These are phyloP conservation scores for Frankliniella intonsa DNA, from an alignment of 2,888 invertebrate species.

Conservation along the genomic window DNA sequence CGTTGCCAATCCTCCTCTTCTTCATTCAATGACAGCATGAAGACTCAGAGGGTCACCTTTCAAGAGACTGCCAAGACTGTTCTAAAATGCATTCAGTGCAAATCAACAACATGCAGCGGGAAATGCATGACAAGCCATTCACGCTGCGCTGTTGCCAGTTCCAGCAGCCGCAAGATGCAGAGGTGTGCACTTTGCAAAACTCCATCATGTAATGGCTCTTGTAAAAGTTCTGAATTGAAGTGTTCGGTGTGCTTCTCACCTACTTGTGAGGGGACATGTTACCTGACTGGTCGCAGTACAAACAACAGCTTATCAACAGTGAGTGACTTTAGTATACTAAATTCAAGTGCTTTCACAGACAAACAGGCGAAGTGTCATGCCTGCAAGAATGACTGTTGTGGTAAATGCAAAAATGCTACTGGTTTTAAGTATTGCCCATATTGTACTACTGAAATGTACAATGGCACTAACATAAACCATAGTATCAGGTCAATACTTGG, in stretches of 20 bases:
- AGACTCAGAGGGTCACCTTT: not conserved
- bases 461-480: not conserved
- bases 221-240: not conserved
- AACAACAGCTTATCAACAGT: not conserved
- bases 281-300: not conserved
- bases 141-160: not conserved
- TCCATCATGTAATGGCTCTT: not conserved
- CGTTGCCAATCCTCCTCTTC: not conserved
- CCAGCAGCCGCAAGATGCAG: not conserved
- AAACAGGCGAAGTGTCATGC: not conserved
- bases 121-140: not conserved
- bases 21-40: not conserved
- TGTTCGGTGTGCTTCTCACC: not conserved
- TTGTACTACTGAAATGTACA: not conserved
- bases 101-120: not conserved
- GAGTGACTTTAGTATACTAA: not conserved
- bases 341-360: not conserved
- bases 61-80: not conserved
- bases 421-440: not conserved
- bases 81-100: not conserved
- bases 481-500: not conserved
- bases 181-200: not conserved
- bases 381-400: not conserved
- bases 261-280: not conserved
- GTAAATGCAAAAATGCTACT: not conserved